These are phyloP conservation scores for Trichogramma dendrolimi DNA, from an alignment of 2,888 invertebrate species.

Conservation along the genomic window DNA sequence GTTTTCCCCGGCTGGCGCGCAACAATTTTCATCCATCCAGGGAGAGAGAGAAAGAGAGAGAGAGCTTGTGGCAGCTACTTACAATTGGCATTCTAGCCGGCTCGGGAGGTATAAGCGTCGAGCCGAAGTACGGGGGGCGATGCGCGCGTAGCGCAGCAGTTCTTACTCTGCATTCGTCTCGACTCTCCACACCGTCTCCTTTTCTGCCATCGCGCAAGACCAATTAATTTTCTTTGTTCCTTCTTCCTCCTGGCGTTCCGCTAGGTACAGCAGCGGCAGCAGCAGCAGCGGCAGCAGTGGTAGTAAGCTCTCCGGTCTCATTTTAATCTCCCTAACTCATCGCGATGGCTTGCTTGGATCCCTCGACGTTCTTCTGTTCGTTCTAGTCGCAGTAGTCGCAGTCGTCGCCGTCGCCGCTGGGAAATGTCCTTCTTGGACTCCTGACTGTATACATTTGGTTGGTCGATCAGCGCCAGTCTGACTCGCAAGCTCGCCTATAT, in stretches of 20 bases:
- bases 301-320: conserved; percentile 1
- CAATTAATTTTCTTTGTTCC: conserved; percentile 28
- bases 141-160: too few relatives aligned
- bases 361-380: background rate
- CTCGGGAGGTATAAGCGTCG: background rate
- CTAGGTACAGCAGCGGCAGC: background rate
- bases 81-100: background rate
- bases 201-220: conserved; percentile 13
- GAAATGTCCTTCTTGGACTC: conserved; percentile 15
- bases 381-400: conserved; percentile 4
- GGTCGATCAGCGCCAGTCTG: background rate
- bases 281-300: too few relatives aligned
- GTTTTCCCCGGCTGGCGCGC: conserved; percentile 1
- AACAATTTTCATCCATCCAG: conserved; percentile 27
- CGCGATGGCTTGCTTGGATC: background rate
- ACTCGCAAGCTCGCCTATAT: background rate
- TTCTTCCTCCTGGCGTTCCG: background rate
- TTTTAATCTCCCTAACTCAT: conserved; percentile 17
- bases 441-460: background rate
- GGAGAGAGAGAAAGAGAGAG: background rate
- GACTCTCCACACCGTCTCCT: background rate
- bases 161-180: background rate
- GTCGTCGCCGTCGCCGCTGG: conserved; percentile 3
- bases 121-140: too few relatives aligned
- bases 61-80: background rate